Conservation (phyloP, 2,888 invertebrate genomes). For the Mycalesis mineus region DNA sequence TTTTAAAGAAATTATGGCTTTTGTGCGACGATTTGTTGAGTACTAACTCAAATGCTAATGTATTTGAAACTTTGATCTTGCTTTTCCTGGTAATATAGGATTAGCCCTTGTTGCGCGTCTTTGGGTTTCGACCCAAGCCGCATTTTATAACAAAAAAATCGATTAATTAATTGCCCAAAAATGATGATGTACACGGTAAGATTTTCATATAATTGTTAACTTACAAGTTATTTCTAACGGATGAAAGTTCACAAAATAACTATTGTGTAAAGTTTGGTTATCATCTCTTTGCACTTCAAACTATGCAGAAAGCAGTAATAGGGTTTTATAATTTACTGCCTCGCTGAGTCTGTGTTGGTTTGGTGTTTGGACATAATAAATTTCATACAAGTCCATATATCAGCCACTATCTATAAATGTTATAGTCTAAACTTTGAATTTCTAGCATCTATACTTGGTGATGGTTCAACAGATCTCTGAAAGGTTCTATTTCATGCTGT, state of each 20-base stretch:
- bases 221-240: background rate
- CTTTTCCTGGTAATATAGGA: constrained; percentile 1
- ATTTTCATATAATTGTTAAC: constrained; percentile 3
- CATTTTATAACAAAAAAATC: constrained; percentile 40
- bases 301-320: too few relatives aligned
- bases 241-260: background rate
- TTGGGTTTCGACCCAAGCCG: constrained; percentile 37
- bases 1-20: background rate
- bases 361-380: too few relatives aligned
- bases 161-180: constrained; percentile 42
- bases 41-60: background rate
- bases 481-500: too few relatives aligned
- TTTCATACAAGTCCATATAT: too few relatives aligned
- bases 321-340: too few relatives aligned
- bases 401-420: too few relatives aligned
- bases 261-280: too few relatives aligned
- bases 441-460: too few relatives aligned
- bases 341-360: too few relatives aligned
- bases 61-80: background rate
- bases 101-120: constrained; percentile 32
- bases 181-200: constrained; percentile 76
- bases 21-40: background rate
- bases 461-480: too few relatives aligned
- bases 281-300: too few relatives aligned
- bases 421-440: too few relatives aligned